A percentile compares a stretch with the other conserved stretches of the same genome.
Conservation (phyloP, 2,888 invertebrate genomes). For the Therioaphis trifolii region DNA sequence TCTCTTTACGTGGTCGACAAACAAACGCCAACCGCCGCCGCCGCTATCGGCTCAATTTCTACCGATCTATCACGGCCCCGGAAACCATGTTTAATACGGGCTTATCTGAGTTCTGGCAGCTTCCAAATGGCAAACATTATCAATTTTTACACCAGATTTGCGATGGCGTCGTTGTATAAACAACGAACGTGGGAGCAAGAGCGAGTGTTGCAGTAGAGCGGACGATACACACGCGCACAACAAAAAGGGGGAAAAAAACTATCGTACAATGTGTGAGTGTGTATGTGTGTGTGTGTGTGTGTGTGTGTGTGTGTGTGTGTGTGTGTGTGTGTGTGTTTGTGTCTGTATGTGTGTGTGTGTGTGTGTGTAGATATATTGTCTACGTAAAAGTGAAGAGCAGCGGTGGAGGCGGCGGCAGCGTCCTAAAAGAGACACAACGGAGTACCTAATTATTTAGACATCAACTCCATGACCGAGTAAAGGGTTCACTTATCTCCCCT, state of each 20-base stretch:
- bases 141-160: slow-evolving; percentile 60
- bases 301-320: too few species aligned
- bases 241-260: slow-evolving; percentile 9
- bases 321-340: too few species aligned
- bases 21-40: background rate
- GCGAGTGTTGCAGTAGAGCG: background rate
- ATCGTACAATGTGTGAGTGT: background rate
- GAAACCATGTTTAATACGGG: slow-evolving; percentile 44
- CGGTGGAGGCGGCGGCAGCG: background rate
- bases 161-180: slow-evolving; percentile 48
- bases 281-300: too few species aligned
- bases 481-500: slow-evolving; percentile 62
- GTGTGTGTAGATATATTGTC: too few species aligned
- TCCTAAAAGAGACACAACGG: slow-evolving; percentile 52
- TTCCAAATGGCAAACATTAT: slow-evolving; percentile 56
- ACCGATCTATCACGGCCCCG: slow-evolving; percentile 55
- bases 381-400: slow-evolving; percentile 30
- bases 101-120: slow-evolving; percentile 58
- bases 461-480: slow-evolving; percentile 56
- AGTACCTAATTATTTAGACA: slow-evolving; percentile 62
- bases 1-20: slow-evolving; percentile 21
- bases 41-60: slow-evolving; percentile 37
- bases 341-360: too few species aligned
- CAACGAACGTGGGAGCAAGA: slow-evolving; percentile 42
- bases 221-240: too few species aligned